Evolutionary conservation across 2,888 invertebrate genomes (phyloP), one percentile per base, ranked within the genome.

Genomic region (Ischnura elegans): DNA sequence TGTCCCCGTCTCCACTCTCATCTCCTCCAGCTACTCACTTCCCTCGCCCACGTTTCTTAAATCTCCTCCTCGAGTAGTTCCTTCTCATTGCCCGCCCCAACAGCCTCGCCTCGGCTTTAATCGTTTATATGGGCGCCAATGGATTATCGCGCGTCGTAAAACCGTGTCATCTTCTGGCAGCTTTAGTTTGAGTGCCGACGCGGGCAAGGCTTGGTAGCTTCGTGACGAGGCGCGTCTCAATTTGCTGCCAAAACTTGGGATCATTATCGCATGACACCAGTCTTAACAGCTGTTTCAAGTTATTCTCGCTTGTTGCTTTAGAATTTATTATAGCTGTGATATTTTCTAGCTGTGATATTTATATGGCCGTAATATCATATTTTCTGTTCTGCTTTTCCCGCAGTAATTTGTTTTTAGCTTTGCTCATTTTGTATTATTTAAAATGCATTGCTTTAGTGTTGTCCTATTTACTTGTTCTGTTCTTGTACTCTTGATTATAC

Each of bases 71-170:
- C 36, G n/a, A n/a, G 61, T 61, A 21, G 61, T 61, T 61, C 8
- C 61, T 61, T n/a, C 61, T 61, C 61, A 61, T 61, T 76, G 36
- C 76, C 36, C 10, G 10, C 76, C 10, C 36, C 76, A 10, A 76
- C 76, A n/a, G n/a, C 61, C 61, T n/a, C n/a, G n/a, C 25, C 76
- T 76, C 29, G 29, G 76, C 76, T 76, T 76, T 76, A 76, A 76
- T 76, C 76, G 76, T 21, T 76, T 36, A 36, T 76, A 76, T 36
- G 76, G 36, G 76, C 76, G 76, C 4, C n/a, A 76, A 76, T 76
- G 76, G 76, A 76, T 76, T 76, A 76, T 76, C 76, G 76, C 76
- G 25, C 36, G 76, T 76, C 76, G 36, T 76, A 76, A 76, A 29
- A 21, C 36, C 76, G 36, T 76, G 29, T 76, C 76, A 13, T 36